Evolutionary conservation across 2,797 vertebrate genomes (phyloP), one percentile per base, ranked within the genome.

Genomic region (Amniataba percoides): DNA sequence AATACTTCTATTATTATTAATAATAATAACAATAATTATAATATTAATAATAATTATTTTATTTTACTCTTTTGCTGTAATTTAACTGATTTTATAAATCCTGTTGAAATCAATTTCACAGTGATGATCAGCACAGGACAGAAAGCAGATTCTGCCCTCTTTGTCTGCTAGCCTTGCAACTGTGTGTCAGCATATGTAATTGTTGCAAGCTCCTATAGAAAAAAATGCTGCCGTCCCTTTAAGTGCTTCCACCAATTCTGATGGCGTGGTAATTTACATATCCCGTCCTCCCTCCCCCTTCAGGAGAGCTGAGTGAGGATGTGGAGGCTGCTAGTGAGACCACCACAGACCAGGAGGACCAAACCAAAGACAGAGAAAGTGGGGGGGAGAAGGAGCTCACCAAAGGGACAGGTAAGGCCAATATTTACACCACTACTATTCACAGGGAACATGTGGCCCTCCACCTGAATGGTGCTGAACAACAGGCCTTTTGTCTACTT

Each of bases 261-360:
- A 96, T 95, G 91, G 92, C 88, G 92, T 94, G 93, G 90, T 94
- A 93, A 96, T 96, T 96, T 96, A 96, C 95, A 96, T 96, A 95
- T 95, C 93, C 91, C 88, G 18, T 94, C 93, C 93, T 95, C 95
- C 95, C 95, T 95, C 95, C 95, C 94, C 95, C 95, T 95, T 91
- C 96, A 99, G 98, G 98, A 95, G 98, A 99, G 93, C 93, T 96
- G 84, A 91, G 89, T 87, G 98, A 99, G 96, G 98, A 99, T 97
- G 96, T 95, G 81, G 98, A 99, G 95, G 98, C 96, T 92, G 96
- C 97, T 91, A 96, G 84, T 89, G 98, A 99, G 95, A 94, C 95
- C 78, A 93, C 95, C 64, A 95, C 95, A 77, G 97, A 99, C 87
- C 95, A 96, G 88, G 98, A 98, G 94, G 98, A 99, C 93, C 95